phyloP scores from a whole-genome alignment of 2,113 vertebrate genomes.

The Lycaon pictus region DNA sequence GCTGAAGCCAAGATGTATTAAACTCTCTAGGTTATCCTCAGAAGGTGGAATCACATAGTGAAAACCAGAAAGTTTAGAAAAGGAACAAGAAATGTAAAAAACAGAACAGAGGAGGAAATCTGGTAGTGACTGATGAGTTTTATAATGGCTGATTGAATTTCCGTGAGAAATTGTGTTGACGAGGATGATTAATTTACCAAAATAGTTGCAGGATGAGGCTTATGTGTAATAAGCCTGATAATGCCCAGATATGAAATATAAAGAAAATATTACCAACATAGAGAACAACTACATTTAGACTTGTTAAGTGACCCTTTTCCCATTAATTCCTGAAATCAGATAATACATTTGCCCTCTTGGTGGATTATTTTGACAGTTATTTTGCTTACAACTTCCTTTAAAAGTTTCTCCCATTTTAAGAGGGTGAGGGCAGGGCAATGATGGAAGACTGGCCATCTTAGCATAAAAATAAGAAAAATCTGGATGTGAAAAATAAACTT shows the following conservation, averaged over 20 bases:
- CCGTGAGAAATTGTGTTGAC: slow-evolving; percentile 10
- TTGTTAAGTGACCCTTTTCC: not conserved
- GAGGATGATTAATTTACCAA: slow-evolving; percentile 19
- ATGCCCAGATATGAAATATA: slow-evolving; percentile 29
- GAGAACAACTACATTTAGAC: slow-evolving; percentile 8
- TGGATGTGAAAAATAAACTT: slow-evolving; percentile 67
- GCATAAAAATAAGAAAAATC: slow-evolving; percentile 21
- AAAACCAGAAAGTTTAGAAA: slow-evolving; percentile 50
- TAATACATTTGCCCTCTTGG: not conserved
- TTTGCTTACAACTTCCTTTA: slow-evolving; percentile 4
- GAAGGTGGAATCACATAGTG: slow-evolving; percentile 17
- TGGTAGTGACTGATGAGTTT: not conserved
- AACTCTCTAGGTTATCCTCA: not conserved
- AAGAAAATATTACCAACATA: slow-evolving; percentile 44
- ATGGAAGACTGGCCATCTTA: slow-evolving; percentile 3
- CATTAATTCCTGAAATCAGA: slow-evolving; percentile 39
- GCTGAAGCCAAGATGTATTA: not conserved
- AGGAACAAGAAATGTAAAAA: not conserved
- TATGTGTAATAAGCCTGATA: slow-evolving; percentile 3
- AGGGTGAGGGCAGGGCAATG: not conserved
- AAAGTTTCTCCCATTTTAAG: slow-evolving; percentile 41
- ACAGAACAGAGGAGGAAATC: not conserved
- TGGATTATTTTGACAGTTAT: not conserved
- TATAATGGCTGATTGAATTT: not conserved
- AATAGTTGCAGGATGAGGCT: not conserved